phyloP scores from a whole-genome alignment of 2,888 invertebrate genomes.

The Andricus quercusramuli region DNA sequence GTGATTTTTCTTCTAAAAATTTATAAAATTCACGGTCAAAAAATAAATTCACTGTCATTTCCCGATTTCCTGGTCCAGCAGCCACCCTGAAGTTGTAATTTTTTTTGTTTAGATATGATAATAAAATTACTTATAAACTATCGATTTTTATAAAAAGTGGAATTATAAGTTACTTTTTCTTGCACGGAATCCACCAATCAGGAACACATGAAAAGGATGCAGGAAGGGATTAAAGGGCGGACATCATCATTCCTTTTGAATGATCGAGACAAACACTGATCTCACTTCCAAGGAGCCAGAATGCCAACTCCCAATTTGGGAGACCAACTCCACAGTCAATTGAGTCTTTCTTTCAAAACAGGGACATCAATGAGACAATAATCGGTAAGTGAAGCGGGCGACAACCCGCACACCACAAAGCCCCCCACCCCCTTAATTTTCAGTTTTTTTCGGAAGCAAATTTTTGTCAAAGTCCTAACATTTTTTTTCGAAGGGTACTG shows the following conservation, averaged over 20 bases:
- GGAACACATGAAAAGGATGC: background rate
- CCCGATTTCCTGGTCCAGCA: too few relatives aligned
- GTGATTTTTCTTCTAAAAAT: too few relatives aligned
- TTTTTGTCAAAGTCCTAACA: too few relatives aligned
- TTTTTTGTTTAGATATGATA: background rate
- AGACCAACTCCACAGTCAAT: conserved; percentile 81
- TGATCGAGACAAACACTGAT: conserved; percentile 80
- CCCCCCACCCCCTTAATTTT: too few relatives aligned
- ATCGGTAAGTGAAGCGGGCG: too few relatives aligned
- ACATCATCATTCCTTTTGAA: conserved; percentile 79
- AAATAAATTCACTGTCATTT: too few relatives aligned
- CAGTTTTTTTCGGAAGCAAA: too few relatives aligned
- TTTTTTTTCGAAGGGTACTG: too few relatives aligned
- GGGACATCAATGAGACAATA: conserved; percentile 50
- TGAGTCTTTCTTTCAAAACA: conserved; percentile 80
- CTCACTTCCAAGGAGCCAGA: conserved; percentile 82
- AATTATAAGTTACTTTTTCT: background rate
- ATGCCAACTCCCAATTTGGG: conserved; percentile 81
- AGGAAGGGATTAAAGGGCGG: background rate
- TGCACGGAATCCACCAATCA: background rate
- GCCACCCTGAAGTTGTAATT: too few relatives aligned
- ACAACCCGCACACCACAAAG: too few relatives aligned
- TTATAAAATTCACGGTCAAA: too few relatives aligned
- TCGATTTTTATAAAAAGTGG: background rate
- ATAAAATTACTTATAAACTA: background rate